A percentile compares a stretch with the other conserved stretches of the same genome.
Conservation (phyloP, 2,888 invertebrate species). For the Amblyteles armatorius region DNA sequence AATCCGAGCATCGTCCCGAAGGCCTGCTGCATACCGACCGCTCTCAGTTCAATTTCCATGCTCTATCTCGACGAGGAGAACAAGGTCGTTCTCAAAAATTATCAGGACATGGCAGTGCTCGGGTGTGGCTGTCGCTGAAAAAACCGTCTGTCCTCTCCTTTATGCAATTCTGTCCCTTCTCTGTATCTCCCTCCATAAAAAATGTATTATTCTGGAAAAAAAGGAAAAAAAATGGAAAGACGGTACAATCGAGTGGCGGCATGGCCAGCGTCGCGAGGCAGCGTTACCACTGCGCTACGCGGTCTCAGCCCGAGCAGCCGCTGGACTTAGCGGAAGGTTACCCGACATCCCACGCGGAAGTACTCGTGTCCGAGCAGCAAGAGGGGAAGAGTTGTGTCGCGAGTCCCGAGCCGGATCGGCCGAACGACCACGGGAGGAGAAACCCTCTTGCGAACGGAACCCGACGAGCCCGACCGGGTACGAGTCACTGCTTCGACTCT, state of each 20-base stretch:
- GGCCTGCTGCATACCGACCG: conserved; percentile 98
- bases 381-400: background rate
- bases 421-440: background rate
- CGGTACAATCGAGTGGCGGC: background rate
- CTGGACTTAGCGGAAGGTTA: background rate
- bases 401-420: background rate
- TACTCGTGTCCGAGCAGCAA: background rate
- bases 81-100: conserved; percentile 98
- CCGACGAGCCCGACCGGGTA: background rate
- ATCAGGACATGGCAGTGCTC: conserved; percentile 99
- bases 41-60: conserved; percentile 97
- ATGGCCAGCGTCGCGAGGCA: background rate
- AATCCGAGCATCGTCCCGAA: conserved; percentile 95
- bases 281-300: background rate
- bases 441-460: background rate
- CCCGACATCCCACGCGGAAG: background rate
- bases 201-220: background rate
- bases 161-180: background rate
- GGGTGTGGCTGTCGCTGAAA: conserved; percentile 98
- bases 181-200: background rate
- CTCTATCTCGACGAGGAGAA: conserved; percentile 97
- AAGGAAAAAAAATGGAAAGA: background rate
- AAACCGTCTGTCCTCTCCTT: background rate
- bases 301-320: background rate
- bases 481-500: background rate